phyloP scores from a whole-genome alignment of 2,888 invertebrate genomes.

The Cosmopolites sordidus region DNA sequence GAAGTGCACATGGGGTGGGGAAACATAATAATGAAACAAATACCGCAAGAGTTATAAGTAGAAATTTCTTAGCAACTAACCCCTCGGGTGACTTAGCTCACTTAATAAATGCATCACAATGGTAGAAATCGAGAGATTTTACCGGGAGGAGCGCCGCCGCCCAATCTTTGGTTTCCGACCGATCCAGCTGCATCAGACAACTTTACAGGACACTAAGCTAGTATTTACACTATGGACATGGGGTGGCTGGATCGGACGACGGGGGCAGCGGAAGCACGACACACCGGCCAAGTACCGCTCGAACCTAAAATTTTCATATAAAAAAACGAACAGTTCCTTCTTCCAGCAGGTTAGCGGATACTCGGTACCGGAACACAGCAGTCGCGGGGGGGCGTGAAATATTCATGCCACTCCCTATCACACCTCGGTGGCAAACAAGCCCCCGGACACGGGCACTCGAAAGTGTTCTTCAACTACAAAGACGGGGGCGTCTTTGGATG shows the following conservation, averaged over 20 bases:
- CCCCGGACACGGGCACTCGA: conserved; percentile 57
- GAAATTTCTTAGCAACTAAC: conserved; percentile 26
- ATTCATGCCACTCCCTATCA: conserved; percentile 45
- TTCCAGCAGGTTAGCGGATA: conserved; percentile 11
- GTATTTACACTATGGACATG: conserved; percentile 27
- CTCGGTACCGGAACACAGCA: conserved; percentile 25
- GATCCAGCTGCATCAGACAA: conserved; percentile 23
- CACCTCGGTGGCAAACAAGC: conserved; percentile 72
- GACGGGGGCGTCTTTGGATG: conserved; percentile 44
- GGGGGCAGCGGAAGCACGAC: conserved; percentile 20
- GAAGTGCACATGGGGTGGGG: too few relatives aligned
- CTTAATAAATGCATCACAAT: conserved; percentile 44
- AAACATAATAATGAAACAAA: too few relatives aligned
- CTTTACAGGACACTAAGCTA: conserved; percentile 22
- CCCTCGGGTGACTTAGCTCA: conserved; percentile 42
- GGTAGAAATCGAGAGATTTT: conserved; percentile 19
- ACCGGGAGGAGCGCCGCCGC: conserved; percentile 21
- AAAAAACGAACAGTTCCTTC: background rate
- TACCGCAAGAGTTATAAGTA: too few relatives aligned
- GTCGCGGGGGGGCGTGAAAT: conserved; percentile 15
- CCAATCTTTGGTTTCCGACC: conserved; percentile 46
- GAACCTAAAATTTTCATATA: background rate
- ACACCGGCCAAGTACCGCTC: conserved; percentile 28
- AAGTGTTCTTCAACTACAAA: conserved; percentile 76
- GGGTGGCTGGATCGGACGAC: conserved; percentile 18